Conservation (phyloP, 2,797 vertebrate species). For the Coranthus polyacanthus region DNA sequence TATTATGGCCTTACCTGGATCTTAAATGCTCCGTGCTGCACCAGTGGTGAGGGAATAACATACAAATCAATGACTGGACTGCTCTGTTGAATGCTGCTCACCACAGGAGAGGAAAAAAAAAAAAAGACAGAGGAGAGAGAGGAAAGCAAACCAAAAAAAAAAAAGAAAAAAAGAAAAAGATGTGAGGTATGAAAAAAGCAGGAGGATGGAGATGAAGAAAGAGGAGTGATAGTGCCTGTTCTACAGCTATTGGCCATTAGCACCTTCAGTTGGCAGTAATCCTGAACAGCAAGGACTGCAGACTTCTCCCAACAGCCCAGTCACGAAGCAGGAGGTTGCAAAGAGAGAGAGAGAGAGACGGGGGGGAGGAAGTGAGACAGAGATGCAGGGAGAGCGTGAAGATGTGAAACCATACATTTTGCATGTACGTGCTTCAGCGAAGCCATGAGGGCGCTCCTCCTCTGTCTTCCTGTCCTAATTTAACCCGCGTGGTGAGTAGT, state of each 20-base stretch:
- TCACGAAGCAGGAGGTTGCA: constrained; percentile 50
- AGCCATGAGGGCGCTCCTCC: constrained; percentile 11
- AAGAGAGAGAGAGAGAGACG: constrained; percentile 5
- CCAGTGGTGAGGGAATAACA: constrained; percentile 14
- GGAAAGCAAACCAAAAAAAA: too few species aligned
- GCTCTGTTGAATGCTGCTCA: constrained; percentile 31
- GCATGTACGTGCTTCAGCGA: constrained; percentile 36
- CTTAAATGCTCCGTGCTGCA: constrained; percentile 7
- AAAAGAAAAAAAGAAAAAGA: neutral
- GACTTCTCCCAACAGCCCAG: constrained; percentile 49
- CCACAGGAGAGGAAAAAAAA: constrained; percentile 2
- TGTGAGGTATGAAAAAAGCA: constrained; percentile 23
- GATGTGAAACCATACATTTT: constrained; percentile 51
- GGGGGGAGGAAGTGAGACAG: constrained; percentile 2
- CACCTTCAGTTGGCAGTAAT: constrained; percentile 58
- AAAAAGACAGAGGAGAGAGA: too few species aligned
- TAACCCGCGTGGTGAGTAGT: constrained; percentile 13
- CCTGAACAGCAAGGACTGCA: constrained; percentile 35
- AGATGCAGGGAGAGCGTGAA: constrained; percentile 3
- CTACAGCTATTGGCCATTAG: constrained; percentile 63
- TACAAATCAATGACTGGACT: constrained; percentile 30
- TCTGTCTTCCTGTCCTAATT: constrained; percentile 41
- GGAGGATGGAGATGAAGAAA: constrained; percentile 34
- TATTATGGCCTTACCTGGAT: neutral
- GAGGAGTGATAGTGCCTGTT: constrained; percentile 37